Base-by-base conservation (phyloP, 2,888 invertebrate species). In the Drosophila histrio region DNA sequence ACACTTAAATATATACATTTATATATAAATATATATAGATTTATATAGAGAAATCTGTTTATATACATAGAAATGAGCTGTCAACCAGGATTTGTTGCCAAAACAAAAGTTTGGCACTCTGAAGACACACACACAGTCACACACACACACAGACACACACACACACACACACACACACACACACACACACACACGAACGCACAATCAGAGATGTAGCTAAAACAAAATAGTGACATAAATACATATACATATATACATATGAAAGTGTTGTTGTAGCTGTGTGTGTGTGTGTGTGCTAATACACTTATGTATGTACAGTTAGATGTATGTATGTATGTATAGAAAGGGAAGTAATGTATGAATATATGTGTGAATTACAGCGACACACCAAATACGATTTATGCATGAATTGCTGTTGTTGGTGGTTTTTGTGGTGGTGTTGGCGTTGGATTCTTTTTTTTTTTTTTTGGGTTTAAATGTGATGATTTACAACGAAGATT, bases 61-160 rank as follows among this genome's bases (percentile, higher is more conserved):
- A 58, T 54, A 57, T 52, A 67, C 62, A 75, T 59, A 63, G 72
- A 69, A 59, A 67, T 53, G 72, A 75, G 83, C 83, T 85, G 86
- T 85, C 86, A 85, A 63, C 72, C 57, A 79, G 72, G 67, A 74
- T 74, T 74, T 74, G 73, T 77, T 32, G 73, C 72, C 66, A 49
- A 54, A 72, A 63, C 58, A 72, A 72, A 69, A 72, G 68, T 62
- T 41, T 75, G 57, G 47, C 64, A 44, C 13, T 26, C 26, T 2
- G 5, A 15, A 43, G 26, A 44, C 6, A 62, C 19, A 7, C 17
- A 52, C 13, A 38, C 30, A 38, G 15, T 17, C 21, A 50, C 21
- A 21, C 30, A 34, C 38, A 34, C 44, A 54, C 38, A 58, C 24
- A 17, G 28, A 28, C 32, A 32, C 43, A 46, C 30, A 32, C 17